phyloP scores from a whole-genome alignment of 2,888 invertebrate genomes.

The Cerceris rybyensis region DNA sequence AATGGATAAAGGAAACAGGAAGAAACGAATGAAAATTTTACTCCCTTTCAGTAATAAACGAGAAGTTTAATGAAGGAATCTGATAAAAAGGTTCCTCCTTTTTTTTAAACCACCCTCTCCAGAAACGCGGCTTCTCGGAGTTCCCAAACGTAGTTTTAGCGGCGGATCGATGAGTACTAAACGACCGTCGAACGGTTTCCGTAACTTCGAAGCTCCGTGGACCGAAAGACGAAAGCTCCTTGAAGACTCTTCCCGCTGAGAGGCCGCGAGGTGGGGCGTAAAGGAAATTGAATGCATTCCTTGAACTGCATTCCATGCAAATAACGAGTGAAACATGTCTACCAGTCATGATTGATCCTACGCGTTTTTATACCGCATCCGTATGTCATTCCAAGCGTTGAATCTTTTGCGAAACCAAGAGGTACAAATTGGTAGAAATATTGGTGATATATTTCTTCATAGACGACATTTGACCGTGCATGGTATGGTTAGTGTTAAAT shows the following conservation, averaged over 20 bases:
- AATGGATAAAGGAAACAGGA: too few species aligned
- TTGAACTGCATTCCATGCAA: constrained; percentile 30
- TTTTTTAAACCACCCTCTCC: constrained; percentile 7
- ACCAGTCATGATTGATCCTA: constrained; percentile 30
- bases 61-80: not conserved
- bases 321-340: constrained; percentile 45
- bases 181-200: constrained; percentile 35
- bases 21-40: not conserved
- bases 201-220: constrained; percentile 37
- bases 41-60: not conserved
- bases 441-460: not conserved
- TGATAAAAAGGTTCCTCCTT: not conserved
- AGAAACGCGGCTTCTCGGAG: constrained; percentile 13
- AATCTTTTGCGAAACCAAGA: constrained; percentile 9
- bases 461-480: too few species aligned
- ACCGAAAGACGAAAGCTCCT: constrained; percentile 51
- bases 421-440: not conserved
- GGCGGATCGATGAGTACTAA: constrained; percentile 36
- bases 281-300: constrained; percentile 57
- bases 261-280: constrained; percentile 30
- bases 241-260: constrained; percentile 43
- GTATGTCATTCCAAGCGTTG: constrained; percentile 2
- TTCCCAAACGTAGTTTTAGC: constrained; percentile 10
- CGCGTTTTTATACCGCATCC: constrained; percentile 26
- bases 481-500: too few species aligned